Base-by-base conservation (phyloP, 1,140 invertebrate genomes). In the Leptonema lineaticorne region DNA sequence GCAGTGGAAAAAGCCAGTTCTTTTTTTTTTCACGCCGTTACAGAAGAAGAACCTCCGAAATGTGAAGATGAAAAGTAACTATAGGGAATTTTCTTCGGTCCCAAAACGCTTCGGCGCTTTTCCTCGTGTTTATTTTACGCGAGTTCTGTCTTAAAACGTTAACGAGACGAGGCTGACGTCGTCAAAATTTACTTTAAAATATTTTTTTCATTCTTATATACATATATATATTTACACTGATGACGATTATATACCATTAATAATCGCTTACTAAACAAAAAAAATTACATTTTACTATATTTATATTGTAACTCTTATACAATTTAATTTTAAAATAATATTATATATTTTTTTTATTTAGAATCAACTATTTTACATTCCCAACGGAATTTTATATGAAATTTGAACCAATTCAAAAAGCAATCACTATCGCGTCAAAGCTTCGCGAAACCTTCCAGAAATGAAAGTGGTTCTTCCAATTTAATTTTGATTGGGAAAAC, bases 401-500 rank as follows among this genome's bases (percentile, higher is more conserved):
- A n/a, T n/a, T n/a, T n/a, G n/a, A n/a, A 16, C 37, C 11, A 41
- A 14, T 41, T 41, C 37, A 41, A 41, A 41, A 41, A 41, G 37
- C 37, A 41, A 41, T 41, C 37, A 41, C 37, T 41, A 41, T 41
- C 37, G 37, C 37, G n/a, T n/a, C n/a, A 41, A 16, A 41, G 9
- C 37, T 2, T 41, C 37, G 37, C 11, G 37, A 16, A 11, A 41
- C 11, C 3, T 16, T 41, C 11, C 11, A 11, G 11, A 11, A 16
- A 16, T 41, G 37, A 11, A 33, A 11, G 37, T 41, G 37, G 37
- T 9, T 41, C 16, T 41, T 41, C 37, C 37, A 41, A 41, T 41
- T 41, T 41, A 53, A 53, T 53, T 53, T 53, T 53, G 50, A 53
- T 53, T 53, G 50, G n/a, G 50, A 16, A n/a, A 48, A n/a, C 46